Base-by-base conservation (phyloP, 2,113 vertebrate species). In the Cyanoderma ruficeps region DNA sequence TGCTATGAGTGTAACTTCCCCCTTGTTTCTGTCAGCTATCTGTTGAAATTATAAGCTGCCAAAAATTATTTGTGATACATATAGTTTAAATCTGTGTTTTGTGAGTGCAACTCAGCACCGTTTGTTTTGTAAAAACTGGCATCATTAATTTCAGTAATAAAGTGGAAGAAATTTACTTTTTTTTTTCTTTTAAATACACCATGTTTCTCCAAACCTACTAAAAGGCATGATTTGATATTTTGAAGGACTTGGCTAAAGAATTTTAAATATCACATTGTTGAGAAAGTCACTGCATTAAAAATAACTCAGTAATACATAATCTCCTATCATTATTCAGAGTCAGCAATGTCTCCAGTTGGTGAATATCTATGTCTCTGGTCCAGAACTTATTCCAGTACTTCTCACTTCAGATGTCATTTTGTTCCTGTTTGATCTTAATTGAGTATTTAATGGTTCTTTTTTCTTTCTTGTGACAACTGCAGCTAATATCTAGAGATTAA, bases 381-480 rank as follows among this genome's bases (percentile, higher is more conserved):
- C 72, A 84, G 64, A 44, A 82, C 69, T 52, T 72, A 55, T 19
- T 89, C 56, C 56, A 75, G 16, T 78, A 42, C 79, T 93, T 80
- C 63, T 88, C 49, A 56, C 60, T 95, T 94, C 65, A 79, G 49
- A 78, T 7, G 13, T 84, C 6, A 41, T 89, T 95, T 94, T 87
- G 24, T 79, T 84, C 61, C 52, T 37, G 56, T 89, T 92, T 92
- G 83, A 83, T 89, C 95, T 92, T 92, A 81, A 89, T 70, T 87
- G 64, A 75, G 76, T 80, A 35, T 87, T 94, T 71, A 94, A 52
- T 75, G 72, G 15, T 55, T 89, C 64, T 90, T 92, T 95, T 86
- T 89, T 83, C 68, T 89, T 92, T 92, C 60, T 81, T 78, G 19
- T 95, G 93, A 83, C 89, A 95, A 78, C 68, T 78, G 83, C 30